Percentiles rank a stretch among this genome's conserved stretches.
Conservation (phyloP, 2,888 invertebrate species). For the Tachina fera region DNA sequence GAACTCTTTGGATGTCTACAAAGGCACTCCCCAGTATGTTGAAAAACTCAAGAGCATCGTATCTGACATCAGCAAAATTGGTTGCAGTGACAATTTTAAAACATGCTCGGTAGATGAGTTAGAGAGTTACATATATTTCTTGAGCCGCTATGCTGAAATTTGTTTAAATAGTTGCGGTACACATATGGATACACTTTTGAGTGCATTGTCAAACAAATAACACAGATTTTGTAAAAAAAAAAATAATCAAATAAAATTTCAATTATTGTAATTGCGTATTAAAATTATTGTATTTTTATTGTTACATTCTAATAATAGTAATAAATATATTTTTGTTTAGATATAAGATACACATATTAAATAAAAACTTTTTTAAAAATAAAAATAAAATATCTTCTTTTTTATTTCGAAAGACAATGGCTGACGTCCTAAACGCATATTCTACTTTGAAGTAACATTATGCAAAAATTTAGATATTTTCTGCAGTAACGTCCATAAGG, state of each 20-base stretch:
- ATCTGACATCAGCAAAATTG: slow-evolving; percentile 76
- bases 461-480: no score
- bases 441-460: slow-evolving; percentile 63
- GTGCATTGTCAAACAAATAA: slow-evolving; percentile 70
- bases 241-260: no score
- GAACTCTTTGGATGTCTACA: slow-evolving; percentile 23
- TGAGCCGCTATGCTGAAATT: slow-evolving; percentile 78
- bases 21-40: slow-evolving; percentile 74
- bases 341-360: no score
- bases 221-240: no score
- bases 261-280: no score
- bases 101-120: slow-evolving; percentile 76
- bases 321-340: no score
- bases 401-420: no score
- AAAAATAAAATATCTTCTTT: no score
- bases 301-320: no score
- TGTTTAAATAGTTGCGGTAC: slow-evolving; percentile 78
- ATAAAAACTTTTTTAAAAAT: no score
- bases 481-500: no score
- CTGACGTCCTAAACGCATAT: slow-evolving; percentile 68
- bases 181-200: slow-evolving; percentile 78
- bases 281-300: no score
- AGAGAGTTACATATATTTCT: slow-evolving; percentile 78
- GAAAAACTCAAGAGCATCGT: slow-evolving; percentile 75
- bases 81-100: slow-evolving; percentile 74